Percentiles rank a stretch among this genome's conserved stretches.
These are phyloP conservation scores for Lamellibrachia luymesi DNA, from an alignment of 1,140 invertebrate genomes.

Conservation along the genomic window DNA sequence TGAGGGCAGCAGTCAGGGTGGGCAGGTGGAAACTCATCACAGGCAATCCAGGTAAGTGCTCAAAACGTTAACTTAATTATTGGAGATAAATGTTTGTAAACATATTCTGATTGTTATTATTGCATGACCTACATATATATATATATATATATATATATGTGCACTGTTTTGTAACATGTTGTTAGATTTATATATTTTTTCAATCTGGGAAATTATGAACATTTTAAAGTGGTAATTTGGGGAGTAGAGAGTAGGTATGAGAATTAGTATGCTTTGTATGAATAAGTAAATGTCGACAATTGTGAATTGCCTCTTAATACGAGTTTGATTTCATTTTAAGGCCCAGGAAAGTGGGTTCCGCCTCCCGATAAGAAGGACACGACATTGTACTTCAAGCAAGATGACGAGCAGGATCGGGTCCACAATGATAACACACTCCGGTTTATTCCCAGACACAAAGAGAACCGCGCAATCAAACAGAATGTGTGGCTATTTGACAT, in stretches of 20 bases:
- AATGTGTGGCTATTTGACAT: constrained; percentile 33
- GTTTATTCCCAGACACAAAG: neutral
- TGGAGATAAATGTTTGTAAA: too few species aligned
- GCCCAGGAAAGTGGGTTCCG: constrained; percentile 24
- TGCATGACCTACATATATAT: too few species aligned
- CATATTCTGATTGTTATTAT: too few species aligned
- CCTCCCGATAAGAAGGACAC: constrained; percentile 13
- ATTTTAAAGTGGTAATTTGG: too few species aligned
- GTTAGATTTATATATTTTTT: constrained; percentile 6
- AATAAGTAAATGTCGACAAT: neutral
- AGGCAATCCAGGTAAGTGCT: constrained; percentile 32
- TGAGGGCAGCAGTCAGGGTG: constrained; percentile 33
- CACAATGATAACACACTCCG: constrained; percentile 8
- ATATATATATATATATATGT: neutral
- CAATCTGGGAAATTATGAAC: too few species aligned
- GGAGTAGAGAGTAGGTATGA: too few species aligned
- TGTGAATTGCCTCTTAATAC: neutral
- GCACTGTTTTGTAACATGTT: neutral
- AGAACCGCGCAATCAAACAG: neutral
- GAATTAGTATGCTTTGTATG: too few species aligned
- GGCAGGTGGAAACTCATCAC: constrained; percentile 40
- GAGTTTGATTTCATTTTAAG: neutral
- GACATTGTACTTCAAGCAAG: neutral
- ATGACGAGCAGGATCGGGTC: constrained; percentile 14
- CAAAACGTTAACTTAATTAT: too few species aligned